These are phyloP conservation scores for Andrena praecox DNA, from an alignment of 2,888 invertebrate species.

Conservation along the genomic window DNA sequence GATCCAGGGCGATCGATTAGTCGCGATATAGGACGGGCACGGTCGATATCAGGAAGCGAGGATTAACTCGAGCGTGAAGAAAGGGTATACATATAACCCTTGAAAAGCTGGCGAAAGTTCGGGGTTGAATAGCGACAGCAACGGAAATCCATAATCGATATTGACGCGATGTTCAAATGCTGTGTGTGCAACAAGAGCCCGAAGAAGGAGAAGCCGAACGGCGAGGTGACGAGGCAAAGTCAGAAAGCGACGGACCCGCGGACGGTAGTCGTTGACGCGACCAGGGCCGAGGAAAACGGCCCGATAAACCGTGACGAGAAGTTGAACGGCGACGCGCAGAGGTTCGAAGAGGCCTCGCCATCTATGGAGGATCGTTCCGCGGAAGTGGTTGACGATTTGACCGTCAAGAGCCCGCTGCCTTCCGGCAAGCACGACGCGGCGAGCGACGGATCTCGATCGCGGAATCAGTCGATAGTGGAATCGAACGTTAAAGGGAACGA, in stretches of 20 bases:
- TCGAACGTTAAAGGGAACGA: conserved; percentile 10
- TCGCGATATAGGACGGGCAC: not conserved
- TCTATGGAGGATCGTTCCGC: conserved; percentile 40
- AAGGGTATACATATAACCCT: not conserved
- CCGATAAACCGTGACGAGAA: conserved; percentile 38
- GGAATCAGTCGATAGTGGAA: conserved; percentile 21
- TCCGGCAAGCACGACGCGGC: conserved; percentile 51
- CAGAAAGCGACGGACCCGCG: conserved; percentile 43
- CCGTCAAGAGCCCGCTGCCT: conserved; percentile 57
- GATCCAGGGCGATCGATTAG: conserved; percentile 2
- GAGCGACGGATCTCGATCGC: conserved; percentile 32
- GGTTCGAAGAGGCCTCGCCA: conserved; percentile 44
- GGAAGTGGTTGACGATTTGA: conserved; percentile 54
- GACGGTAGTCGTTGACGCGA: conserved; percentile 41
- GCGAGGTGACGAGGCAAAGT: conserved; percentile 60
- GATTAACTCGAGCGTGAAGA: not conserved
- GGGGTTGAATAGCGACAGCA: conserved; percentile 20
- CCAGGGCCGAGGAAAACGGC: conserved; percentile 41
- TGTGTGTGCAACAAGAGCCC: conserved; percentile 79
- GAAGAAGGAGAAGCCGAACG: conserved; percentile 73
- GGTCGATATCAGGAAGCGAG: not conserved
- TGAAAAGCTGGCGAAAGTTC: too few species aligned
- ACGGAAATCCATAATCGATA: conserved; percentile 62
- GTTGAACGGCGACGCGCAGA: conserved; percentile 56
- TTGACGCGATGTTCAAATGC: conserved; percentile 81